Evolutionary conservation across 2,113 vertebrate species (phyloP).

Genomic region (Caranx melampygus): DNA sequence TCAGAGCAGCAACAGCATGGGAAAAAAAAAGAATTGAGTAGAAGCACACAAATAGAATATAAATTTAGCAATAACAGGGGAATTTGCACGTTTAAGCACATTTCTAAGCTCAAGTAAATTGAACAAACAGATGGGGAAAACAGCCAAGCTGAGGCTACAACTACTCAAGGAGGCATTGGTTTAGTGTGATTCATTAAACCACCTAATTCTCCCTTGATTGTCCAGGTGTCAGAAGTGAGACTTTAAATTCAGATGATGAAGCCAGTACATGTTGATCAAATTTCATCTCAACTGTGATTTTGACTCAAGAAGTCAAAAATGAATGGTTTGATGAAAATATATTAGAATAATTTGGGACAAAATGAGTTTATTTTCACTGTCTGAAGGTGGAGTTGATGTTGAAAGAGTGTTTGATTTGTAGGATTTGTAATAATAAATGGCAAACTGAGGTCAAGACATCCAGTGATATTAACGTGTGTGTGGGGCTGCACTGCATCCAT

Average conservation of each 20-base stretch:
- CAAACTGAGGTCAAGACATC: not conserved
- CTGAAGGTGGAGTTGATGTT: too few relatives aligned
- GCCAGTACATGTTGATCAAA: too few relatives aligned
- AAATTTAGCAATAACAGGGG: conserved; percentile 23
- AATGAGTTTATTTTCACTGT: not conserved
- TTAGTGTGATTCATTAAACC: conserved; percentile 43
- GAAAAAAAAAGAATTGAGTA: conserved; percentile 22
- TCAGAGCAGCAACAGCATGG: conserved; percentile 11
- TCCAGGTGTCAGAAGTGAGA: conserved; percentile 4
- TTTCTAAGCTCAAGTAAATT: conserved; percentile 31
- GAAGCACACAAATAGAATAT: conserved; percentile 31
- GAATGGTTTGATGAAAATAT: too few relatives aligned
- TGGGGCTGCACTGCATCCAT: not conserved
- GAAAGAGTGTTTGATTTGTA: not conserved
- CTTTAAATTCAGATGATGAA: not conserved
- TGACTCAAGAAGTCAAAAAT: too few relatives aligned
- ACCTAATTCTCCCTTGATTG: conserved; percentile 20
- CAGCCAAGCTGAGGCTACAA: not conserved
- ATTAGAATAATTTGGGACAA: too few relatives aligned
- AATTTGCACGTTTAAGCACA: conserved; percentile 40
- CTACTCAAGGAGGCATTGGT: not conserved
- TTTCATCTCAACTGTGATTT: too few relatives aligned
- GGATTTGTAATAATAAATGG: not conserved
- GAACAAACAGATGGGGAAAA: not conserved
- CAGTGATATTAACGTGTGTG: not conserved